These are phyloP conservation scores for Cremastinae sp. DNA, from an alignment of 2,888 invertebrate species.

Conservation along the genomic window DNA sequence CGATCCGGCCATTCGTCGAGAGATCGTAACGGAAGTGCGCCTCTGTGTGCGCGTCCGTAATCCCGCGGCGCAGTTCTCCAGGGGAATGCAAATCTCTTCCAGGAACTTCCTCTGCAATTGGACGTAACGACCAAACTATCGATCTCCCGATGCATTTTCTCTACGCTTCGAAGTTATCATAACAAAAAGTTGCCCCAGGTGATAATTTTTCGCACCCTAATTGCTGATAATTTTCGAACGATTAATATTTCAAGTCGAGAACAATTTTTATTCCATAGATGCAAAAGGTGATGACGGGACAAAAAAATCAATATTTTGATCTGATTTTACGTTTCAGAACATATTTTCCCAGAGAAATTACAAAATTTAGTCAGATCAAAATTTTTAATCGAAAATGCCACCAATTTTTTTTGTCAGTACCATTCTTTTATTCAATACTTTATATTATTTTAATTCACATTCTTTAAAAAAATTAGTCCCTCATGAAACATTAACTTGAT, in stretches of 20 bases:
- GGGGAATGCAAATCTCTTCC: slow-evolving; percentile 64
- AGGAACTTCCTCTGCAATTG: slow-evolving; percentile 60
- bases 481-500: no score
- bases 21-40: slow-evolving; percentile 30
- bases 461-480: no score
- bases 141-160: slow-evolving; percentile 41
- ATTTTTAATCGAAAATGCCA: no score
- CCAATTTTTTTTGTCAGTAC: no score
- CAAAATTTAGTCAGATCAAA: no score
- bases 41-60: slow-evolving; percentile 41
- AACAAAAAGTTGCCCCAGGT: slow-evolving; percentile 22
- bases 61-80: slow-evolving; percentile 55
- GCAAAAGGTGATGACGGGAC: no score
- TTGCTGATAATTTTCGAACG: neutral
- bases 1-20: slow-evolving; percentile 48
- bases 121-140: slow-evolving; percentile 57
- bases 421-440: no score
- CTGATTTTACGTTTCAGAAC: no score
- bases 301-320: no score
- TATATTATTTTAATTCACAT: no score
- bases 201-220: slow-evolving; percentile 20
- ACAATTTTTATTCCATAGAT: no score
- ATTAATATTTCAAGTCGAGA: slow-evolving; percentile 4
- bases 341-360: no score
- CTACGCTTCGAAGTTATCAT: slow-evolving; percentile 19